phyloP scores from a whole-genome alignment of 2,113 vertebrate species.

The Thunnus thynnus region DNA sequence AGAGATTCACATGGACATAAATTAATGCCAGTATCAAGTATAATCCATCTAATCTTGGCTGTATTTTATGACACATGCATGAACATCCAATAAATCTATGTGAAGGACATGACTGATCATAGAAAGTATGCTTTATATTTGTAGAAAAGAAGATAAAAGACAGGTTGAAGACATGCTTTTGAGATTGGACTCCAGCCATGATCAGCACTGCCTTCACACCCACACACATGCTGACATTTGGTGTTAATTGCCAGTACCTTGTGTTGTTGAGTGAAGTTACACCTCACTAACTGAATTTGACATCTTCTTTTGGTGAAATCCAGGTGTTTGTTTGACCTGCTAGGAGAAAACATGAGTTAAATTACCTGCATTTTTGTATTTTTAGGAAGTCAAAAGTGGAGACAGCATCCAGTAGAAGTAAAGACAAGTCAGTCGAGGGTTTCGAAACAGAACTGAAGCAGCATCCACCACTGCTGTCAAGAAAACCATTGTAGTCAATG shows the following conservation, averaged over 20 bases:
- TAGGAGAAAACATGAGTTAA: conserved; percentile 4
- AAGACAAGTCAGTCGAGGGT: too few species aligned
- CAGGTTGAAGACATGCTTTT: background rate
- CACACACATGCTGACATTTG: conserved; percentile 20
- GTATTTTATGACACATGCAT: background rate
- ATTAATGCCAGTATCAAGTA: background rate
- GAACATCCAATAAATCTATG: conserved; percentile 3
- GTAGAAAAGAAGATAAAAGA: background rate
- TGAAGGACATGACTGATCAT: background rate
- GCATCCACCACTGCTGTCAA: background rate
- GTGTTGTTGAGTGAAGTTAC: background rate
- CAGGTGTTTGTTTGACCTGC: background rate
- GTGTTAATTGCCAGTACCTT: background rate
- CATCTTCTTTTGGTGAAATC: background rate
- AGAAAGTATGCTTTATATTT: background rate
- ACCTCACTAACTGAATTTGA: conserved; percentile 1
- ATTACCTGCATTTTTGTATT: background rate
- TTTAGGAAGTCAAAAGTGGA: background rate
- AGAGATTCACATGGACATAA: conserved; percentile 3
- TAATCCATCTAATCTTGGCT: conserved; percentile 1
- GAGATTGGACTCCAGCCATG: background rate
- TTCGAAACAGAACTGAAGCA: background rate
- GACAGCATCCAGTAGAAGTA: background rate
- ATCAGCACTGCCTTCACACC: background rate
- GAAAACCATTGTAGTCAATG: background rate